Evolutionary conservation across 2,888 invertebrate species (phyloP).

Genomic region (Tyria jacobaeae): DNA sequence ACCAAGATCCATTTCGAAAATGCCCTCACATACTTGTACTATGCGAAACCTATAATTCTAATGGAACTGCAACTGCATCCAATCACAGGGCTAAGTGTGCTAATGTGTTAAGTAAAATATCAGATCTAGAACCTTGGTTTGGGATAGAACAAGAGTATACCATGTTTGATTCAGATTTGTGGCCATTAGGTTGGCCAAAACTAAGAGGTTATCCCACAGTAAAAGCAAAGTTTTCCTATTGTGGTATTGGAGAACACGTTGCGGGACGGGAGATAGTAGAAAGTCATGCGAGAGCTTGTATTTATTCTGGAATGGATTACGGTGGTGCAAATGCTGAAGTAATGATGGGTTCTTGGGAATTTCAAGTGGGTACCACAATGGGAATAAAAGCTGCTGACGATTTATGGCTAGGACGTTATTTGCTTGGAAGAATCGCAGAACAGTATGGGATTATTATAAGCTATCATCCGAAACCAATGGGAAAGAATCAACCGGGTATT

Average conservation of each 20-base stretch:
- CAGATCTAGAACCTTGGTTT: conserved; percentile 92
- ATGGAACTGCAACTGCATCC: conserved; percentile 90
- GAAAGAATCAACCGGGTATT: conserved; percentile 94
- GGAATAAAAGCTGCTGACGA: conserved; percentile 95
- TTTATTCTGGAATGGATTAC: conserved; percentile 97
- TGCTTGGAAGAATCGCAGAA: conserved; percentile 94
- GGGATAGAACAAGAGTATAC: conserved; percentile 97
- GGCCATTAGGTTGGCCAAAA: conserved; percentile 97
- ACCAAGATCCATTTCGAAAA: conserved; percentile 95
- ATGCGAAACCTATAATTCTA: conserved; percentile 92
- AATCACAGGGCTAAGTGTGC: conserved; percentile 91
- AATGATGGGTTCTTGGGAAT: conserved; percentile 98
- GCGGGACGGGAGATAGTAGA: conserved; percentile 98
- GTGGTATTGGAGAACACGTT: conserved; percentile 97
- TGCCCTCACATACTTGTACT: conserved; percentile 95
- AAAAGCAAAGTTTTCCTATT: conserved; percentile 94
- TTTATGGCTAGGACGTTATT: conserved; percentile 94
- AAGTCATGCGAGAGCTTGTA: conserved; percentile 93
- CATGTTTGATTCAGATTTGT: conserved; percentile 92
- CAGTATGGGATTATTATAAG: conserved; percentile 92
- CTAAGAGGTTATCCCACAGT: conserved; percentile 93
- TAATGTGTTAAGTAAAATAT: conserved; percentile 81
- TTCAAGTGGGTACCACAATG: conserved; percentile 95
- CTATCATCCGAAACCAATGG: conserved; percentile 91
- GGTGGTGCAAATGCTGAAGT: conserved; percentile 99